Percentiles rank a stretch among this genome's conserved stretches.
These are phyloP conservation scores for Erebia palarica DNA, from an alignment of 2,888 invertebrate species.

Conservation along the genomic window DNA sequence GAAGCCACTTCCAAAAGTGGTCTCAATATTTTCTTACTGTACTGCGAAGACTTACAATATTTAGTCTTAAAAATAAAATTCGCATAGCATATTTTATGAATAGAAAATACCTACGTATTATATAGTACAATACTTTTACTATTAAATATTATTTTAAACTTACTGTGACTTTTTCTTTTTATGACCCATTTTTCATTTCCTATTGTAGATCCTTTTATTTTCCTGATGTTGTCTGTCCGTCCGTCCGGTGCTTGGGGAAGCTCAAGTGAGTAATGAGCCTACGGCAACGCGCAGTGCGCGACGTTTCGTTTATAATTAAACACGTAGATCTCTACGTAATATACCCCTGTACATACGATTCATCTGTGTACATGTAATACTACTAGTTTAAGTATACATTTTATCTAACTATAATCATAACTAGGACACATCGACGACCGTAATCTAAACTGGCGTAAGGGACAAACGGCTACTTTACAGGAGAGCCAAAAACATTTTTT, in stretches of 20 bases:
- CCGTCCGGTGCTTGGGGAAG: not conserved
- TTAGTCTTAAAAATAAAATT: not conserved
- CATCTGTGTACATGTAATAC: slow-evolving; percentile 21
- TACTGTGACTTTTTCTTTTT: slow-evolving; percentile 40
- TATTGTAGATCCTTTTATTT: not conserved
- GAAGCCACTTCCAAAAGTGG: too few species aligned
- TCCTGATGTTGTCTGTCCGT: not conserved
- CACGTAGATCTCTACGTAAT: slow-evolving; percentile 29
- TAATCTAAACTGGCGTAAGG: too few species aligned
- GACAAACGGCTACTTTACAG: too few species aligned
- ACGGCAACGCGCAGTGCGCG: not conserved
- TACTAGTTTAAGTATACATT: not conserved
- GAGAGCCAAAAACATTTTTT: too few species aligned
- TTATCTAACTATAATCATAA: too few species aligned
- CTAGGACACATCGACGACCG: too few species aligned
- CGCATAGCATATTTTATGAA: slow-evolving; percentile 3
- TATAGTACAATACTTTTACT: too few species aligned
- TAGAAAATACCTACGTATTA: not conserved
- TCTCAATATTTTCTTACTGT: too few species aligned
- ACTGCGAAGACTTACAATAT: not conserved
- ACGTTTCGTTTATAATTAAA: slow-evolving; percentile 28
- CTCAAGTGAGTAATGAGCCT: not conserved
- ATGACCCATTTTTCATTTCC: slow-evolving; percentile 32
- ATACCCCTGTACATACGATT: slow-evolving; percentile 31
- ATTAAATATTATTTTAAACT: slow-evolving; percentile 22